Evolutionary conservation across 23 tunicate species (phyloP).

Genomic region (Styela plicata): DNA sequence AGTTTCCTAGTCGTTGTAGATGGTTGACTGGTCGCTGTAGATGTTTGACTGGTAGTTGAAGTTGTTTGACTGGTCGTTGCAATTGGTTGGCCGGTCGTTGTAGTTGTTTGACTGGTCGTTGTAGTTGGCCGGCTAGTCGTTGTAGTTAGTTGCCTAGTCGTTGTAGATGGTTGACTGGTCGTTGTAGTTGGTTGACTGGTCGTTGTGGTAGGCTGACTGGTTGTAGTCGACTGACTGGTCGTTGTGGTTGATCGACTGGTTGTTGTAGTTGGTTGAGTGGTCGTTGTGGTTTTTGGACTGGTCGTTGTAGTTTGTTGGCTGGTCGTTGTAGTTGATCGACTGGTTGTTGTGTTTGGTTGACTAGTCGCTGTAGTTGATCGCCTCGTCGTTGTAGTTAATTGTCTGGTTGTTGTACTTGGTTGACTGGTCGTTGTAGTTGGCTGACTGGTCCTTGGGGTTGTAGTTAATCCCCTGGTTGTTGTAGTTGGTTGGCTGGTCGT

Average conservation of each 20-base stretch:
- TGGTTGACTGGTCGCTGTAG: not conserved
- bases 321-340: not conserved
- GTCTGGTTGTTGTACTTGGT: not conserved
- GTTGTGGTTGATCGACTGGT: not conserved
- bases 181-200: no score
- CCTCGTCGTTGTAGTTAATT: not conserved
- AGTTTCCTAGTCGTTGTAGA: not conserved
- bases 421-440: not conserved
- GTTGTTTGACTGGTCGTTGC: not conserved
- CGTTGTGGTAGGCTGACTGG: no score
- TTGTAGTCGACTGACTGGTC: not conserved
- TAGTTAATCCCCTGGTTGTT: not conserved
- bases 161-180: no score
- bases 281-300: not conserved
- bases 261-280: not conserved
- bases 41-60: not conserved
- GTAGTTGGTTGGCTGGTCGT: conserved; percentile 3
- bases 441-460: not conserved
- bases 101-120: not conserved
- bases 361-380: not conserved
- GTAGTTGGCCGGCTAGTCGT: not conserved
- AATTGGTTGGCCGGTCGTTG: not conserved
- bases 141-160: not conserved
- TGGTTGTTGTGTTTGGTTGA: conserved; percentile 4
- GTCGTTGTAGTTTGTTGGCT: not conserved